Evolutionary conservation across 2,113 vertebrate genomes (phyloP), one percentile per base, ranked within the genome.

Genomic region (Stictonetta naevosa): DNA sequence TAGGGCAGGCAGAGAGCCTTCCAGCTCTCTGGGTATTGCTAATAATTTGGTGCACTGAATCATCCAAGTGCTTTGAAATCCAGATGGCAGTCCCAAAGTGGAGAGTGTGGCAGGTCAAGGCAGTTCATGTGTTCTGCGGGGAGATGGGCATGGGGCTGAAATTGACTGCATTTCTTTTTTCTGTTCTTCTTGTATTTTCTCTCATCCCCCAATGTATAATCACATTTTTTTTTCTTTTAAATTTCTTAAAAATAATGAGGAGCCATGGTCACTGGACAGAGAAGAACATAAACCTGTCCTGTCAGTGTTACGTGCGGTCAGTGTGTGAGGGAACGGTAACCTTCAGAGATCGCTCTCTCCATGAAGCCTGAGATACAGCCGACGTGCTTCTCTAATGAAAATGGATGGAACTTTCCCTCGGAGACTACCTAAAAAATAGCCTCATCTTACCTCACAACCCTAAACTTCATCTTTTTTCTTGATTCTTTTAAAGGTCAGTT

Each of bases 41-140:
- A 15, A 46, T 83, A 48, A 40, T 69, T 74, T 36, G 42, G 72
- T 46, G 5, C 8, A 21, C 62, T 66, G 81, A 87, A 63, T 55
- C 66, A 79, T 64, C 77, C 58, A 28, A 83, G n/a, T 93, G 48
- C 89, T 95, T 78, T 76, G 73, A 75, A 80, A 76, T 89, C 82
- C 36, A 88, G 19, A 34, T 34, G 46, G 17, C 76, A 44, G 63
- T 75, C 50, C 53, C n/a, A 18, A 79, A 80, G 78, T 10, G 8
- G 60, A 92, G 55, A 81, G 33, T 3, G 28, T 83, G 63, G 63
- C 71, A 88, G 59, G 55, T 86, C 59, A 83, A 46, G 58, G 3
- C 46, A 21, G 71, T 71, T 75, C 90, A 46, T 74, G 38, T 58
- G 44, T 69, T 55, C 59, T 64, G 26, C 6, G 1, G 26, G 34